Evolutionary conservation across 1,140 invertebrate species (phyloP).

Genomic region (Trichoplusia ni): DNA sequence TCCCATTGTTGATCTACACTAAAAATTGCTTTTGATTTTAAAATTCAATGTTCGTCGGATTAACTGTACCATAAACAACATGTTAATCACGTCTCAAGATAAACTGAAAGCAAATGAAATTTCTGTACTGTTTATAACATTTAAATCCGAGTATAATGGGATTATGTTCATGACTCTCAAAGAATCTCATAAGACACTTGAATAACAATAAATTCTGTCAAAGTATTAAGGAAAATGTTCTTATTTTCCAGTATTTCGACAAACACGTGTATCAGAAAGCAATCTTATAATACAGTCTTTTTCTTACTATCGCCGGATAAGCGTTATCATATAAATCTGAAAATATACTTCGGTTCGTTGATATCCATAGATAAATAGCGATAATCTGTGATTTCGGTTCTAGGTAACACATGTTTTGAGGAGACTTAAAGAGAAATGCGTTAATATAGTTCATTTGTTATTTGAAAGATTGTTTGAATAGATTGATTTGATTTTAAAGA

Average conservation of each 20-base stretch:
- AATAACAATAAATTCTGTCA: not conserved
- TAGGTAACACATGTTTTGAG: too few species aligned
- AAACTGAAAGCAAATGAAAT: not conserved
- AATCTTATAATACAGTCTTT: not conserved
- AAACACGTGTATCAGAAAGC: not conserved
- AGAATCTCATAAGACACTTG: not conserved
- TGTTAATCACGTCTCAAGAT: not conserved
- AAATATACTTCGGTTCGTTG: not conserved
- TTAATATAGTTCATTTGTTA: too few species aligned
- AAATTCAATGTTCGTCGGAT: too few species aligned
- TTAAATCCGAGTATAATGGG: too few species aligned
- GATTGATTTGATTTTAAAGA: too few species aligned
- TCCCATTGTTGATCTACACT: too few species aligned
- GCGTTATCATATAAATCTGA: slow-evolving; percentile 8
- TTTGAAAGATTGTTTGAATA: too few species aligned
- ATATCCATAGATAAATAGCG: slow-evolving; percentile 9
- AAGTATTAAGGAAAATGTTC: too few species aligned
- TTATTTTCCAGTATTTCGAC: too few species aligned
- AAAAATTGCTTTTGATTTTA: too few species aligned
- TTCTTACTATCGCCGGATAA: slow-evolving; percentile 6
- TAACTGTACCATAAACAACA: not conserved
- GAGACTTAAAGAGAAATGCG: not conserved
- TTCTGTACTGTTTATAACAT: not conserved
- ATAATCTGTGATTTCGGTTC: not conserved
- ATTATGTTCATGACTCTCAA: not conserved